Percentiles rank a stretch among this genome's conserved stretches.
phyloP scores from a whole-genome alignment of 2,888 invertebrate species.

The Branchipolynoe longqiensis region DNA sequence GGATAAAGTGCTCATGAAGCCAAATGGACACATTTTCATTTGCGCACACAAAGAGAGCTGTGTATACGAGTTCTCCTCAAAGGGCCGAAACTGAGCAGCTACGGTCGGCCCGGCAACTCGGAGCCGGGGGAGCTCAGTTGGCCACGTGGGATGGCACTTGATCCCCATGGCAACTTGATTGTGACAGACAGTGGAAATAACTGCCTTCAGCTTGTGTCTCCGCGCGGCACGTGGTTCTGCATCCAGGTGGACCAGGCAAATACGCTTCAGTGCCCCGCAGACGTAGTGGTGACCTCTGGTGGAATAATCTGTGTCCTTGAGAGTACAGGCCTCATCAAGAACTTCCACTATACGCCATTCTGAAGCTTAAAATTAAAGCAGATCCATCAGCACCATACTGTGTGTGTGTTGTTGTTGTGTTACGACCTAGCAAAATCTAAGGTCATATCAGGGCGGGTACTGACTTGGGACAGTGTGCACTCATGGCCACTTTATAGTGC shows the following conservation, averaged over 20 bases:
- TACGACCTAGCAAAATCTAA: too few species aligned
- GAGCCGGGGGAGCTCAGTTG: conserved; percentile 63
- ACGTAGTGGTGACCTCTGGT: conserved; percentile 56
- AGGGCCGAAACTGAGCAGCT: conserved; percentile 57
- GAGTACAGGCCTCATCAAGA: conserved; percentile 59
- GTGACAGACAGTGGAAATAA: conserved; percentile 62
- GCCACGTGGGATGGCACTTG: conserved; percentile 60
- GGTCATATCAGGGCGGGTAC: too few species aligned
- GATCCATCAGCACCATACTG: too few species aligned
- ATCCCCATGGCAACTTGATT: conserved; percentile 62
- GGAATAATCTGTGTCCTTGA: conserved; percentile 60
- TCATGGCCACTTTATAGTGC: too few species aligned
- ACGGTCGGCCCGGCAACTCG: conserved; percentile 61
- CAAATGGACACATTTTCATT: conserved; percentile 61
- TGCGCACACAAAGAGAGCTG: conserved; percentile 60
- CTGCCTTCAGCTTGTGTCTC: conserved; percentile 61
- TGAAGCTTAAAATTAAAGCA: too few species aligned
- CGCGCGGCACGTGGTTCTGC: conserved; percentile 58
- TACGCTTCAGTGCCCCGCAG: conserved; percentile 55
- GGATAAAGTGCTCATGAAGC: conserved; percentile 62
- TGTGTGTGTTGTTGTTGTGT: too few species aligned
- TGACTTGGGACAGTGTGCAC: too few species aligned
- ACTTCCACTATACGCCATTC: conserved; percentile 48
- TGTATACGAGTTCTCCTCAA: conserved; percentile 61
- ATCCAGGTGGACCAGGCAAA: conserved; percentile 40